phyloP scores from a whole-genome alignment of 1,140 invertebrate species.

The Leptinotarsa texana region DNA sequence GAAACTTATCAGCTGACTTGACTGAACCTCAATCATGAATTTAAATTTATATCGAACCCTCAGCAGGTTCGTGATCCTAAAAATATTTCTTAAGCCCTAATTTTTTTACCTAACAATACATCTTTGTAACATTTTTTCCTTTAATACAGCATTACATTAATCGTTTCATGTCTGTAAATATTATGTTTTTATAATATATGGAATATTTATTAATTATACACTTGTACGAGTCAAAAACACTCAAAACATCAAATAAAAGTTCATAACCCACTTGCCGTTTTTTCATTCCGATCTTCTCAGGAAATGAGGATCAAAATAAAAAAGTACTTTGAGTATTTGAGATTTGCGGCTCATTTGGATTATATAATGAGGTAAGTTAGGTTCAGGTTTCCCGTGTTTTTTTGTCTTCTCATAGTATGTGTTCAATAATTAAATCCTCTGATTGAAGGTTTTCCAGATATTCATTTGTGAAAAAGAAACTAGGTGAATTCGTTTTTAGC shows the following conservation, averaged over 20 bases:
- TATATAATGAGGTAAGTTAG: too few relatives aligned
- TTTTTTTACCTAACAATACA: constrained; percentile 28
- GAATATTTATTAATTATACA: constrained; percentile 55
- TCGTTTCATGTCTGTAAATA: constrained; percentile 54
- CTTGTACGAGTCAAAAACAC: constrained; percentile 48
- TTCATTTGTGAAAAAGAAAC: too few relatives aligned
- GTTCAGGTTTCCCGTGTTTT: too few relatives aligned
- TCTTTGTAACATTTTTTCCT: constrained; percentile 31
- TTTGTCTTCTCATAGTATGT: too few relatives aligned
- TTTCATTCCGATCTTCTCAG: background rate
- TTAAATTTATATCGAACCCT: constrained; percentile 12
- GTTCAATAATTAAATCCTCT: too few relatives aligned
- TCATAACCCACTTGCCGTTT: constrained; percentile 42
- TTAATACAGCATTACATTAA: constrained; percentile 47
- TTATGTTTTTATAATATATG: constrained; percentile 56
- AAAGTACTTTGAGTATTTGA: too few relatives aligned
- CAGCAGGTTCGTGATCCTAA: constrained; percentile 16
- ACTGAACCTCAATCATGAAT: constrained; percentile 12
- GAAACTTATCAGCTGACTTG: constrained; percentile 8
- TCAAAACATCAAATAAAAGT: constrained; percentile 47
- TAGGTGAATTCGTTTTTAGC: too few relatives aligned
- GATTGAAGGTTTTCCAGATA: too few relatives aligned
- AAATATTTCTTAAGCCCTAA: constrained; percentile 26
- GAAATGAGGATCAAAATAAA: too few relatives aligned
- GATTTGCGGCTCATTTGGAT: too few relatives aligned